Evolutionary conservation across 2,888 invertebrate genomes (phyloP), one percentile per base, ranked within the genome.

Genomic region (Patella caerulea): DNA sequence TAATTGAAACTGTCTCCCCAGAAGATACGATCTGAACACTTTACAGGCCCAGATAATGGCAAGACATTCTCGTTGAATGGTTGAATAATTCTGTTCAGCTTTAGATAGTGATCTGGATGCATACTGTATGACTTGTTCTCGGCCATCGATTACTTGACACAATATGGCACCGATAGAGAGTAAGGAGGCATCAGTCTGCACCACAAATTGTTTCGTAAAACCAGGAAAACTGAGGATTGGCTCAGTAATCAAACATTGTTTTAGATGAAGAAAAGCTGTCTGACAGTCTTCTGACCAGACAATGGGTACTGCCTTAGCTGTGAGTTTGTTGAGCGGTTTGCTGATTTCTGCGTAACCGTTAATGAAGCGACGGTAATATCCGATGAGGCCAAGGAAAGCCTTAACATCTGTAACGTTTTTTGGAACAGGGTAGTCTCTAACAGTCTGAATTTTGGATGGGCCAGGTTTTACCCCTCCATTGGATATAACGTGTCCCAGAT

Each of bases 71-170:
- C 79, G 53, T 34, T 79, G 73, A 9, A 76, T 79, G n/a, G 65
- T 52, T 53, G 76, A 79, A 69, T 79, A 79, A 24, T 79, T 79
- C 3, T 56, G 71, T 45, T 76, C 73, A 1, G 76, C 76, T 9
- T 9, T 12, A 19, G 73, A 76, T 15, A 76, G 19, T 15, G 59
- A 59, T n/a, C 71, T 70, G n/a, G 76, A 76, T 2, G 73, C 76
- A 55, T 75, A 78, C 5, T 75, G 56, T 52, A 75, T 69, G 1
- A 71, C 78, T 45, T 54, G 17, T 17, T 79, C 78, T 34, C 53
- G 45, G 19, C 73, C 76, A n/a, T 74, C 56, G 34, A 74, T 74
- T 9, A 72, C n/a, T 52, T 78, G 78, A 65, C 74, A 74, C 15
- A 74, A 45, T 29, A 78, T 45, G n/a, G 72, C 73, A 71, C 75